Evolutionary conservation across 2,888 invertebrate species (phyloP).

Genomic region (Lathronympha strigana): DNA sequence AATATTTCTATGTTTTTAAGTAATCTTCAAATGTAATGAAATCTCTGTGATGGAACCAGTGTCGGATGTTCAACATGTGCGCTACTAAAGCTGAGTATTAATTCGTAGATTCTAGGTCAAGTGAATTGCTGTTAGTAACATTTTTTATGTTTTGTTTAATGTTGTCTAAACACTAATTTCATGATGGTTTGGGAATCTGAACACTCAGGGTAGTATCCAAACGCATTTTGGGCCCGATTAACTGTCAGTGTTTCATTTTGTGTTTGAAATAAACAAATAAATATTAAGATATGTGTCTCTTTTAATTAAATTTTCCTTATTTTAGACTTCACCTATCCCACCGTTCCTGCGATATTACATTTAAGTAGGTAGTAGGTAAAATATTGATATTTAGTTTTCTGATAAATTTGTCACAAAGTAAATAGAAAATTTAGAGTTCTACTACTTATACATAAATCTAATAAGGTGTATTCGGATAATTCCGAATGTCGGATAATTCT

Average conservation of each 20-base stretch:
- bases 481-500: too few relatives aligned
- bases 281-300: slow-evolving; percentile 50
- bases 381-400: too few relatives aligned
- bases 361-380: too few relatives aligned
- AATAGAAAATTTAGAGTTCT: too few relatives aligned
- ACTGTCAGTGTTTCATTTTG: slow-evolving; percentile 81
- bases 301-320: slow-evolving; percentile 13
- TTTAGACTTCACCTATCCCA: background rate
- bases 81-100: slow-evolving; percentile 80
- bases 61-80: slow-evolving; percentile 72
- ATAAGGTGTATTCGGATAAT: too few relatives aligned
- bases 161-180: slow-evolving; percentile 81
- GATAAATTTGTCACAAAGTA: too few relatives aligned
- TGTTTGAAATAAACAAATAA: slow-evolving; percentile 82
- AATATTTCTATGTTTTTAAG: slow-evolving; percentile 74
- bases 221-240: slow-evolving; percentile 75
- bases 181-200: slow-evolving; percentile 74
- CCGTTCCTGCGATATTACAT: too few relatives aligned
- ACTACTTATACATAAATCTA: too few relatives aligned
- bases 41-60: slow-evolving; percentile 81
- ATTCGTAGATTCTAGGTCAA: slow-evolving; percentile 75
- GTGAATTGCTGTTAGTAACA: slow-evolving; percentile 80
- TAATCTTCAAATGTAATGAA: slow-evolving; percentile 73
- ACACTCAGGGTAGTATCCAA: slow-evolving; percentile 66
- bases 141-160: slow-evolving; percentile 79